phyloP scores from a whole-genome alignment of 2,113 vertebrate genomes.

The Ceyx cyanopectus region DNA sequence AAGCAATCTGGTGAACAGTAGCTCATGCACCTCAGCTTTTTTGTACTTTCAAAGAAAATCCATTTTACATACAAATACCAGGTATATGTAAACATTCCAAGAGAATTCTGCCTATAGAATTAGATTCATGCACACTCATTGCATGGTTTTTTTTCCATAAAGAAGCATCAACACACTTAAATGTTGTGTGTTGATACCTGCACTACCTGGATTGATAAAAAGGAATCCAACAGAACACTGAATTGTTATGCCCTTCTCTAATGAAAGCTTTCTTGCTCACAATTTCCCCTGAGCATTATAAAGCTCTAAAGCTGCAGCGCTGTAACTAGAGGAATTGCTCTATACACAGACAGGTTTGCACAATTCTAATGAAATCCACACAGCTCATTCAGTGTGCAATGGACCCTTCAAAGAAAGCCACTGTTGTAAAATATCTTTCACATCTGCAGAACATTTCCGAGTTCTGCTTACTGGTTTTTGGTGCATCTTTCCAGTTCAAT shows the following conservation, averaged over 20 bases:
- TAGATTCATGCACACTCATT: rapidly evolving
- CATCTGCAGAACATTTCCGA: not conserved
- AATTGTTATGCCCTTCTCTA: not conserved
- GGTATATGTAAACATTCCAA: not conserved
- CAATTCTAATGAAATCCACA: not conserved
- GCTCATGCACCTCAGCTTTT: not conserved
- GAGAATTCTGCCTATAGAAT: not conserved
- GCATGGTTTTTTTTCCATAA: not conserved
- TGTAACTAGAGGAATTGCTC: not conserved
- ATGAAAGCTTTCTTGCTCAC: not conserved
- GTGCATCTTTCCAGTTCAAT: not conserved
- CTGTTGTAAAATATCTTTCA: not conserved
- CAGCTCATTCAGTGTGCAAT: not conserved
- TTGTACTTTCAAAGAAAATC: not conserved
- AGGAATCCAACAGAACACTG: not conserved
- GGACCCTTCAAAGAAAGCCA: not conserved
- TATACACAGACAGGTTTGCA: not conserved
- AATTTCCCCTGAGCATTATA: not conserved
- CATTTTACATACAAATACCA: not conserved
- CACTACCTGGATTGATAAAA: not conserved
- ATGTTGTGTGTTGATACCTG: not conserved
- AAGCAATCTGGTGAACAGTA: not conserved
- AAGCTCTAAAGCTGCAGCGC: not conserved
- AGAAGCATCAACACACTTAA: not conserved
- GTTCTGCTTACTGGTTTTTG: not conserved